Evolutionary conservation across 2,888 invertebrate species (phyloP).

Genomic region (Junonia oenone): DNA sequence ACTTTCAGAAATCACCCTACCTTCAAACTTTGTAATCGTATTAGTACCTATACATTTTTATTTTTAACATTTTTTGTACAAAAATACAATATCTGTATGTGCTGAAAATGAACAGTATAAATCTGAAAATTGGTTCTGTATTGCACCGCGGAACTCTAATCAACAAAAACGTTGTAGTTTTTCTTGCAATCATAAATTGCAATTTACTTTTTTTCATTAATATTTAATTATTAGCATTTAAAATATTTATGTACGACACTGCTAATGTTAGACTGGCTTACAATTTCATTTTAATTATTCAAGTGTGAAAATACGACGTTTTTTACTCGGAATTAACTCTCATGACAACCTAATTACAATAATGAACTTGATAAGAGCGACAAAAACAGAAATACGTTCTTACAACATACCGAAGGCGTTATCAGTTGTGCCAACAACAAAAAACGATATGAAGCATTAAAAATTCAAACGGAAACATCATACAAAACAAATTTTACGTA

Average conservation of each 20-base stretch:
- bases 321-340: background rate
- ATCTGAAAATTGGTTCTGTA: background rate
- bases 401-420: background rate
- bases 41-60: no score
- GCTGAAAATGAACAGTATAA: background rate
- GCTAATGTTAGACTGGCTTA: background rate
- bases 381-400: background rate
- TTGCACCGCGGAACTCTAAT: background rate
- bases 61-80: background rate
- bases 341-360: background rate
- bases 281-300: background rate
- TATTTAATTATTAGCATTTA: background rate
- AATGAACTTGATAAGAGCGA: background rate
- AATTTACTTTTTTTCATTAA: constrained; percentile 1
- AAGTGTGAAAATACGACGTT: background rate
- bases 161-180: background rate
- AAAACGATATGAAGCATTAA: background rate
- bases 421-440: background rate
- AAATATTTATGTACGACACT: background rate
- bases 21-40: no score
- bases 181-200: background rate
- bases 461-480: constrained; percentile 1
- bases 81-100: background rate
- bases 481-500: constrained; percentile 6
- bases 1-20: no score